A percentile compares a stretch with the other conserved stretches of the same genome.
Conservation (phyloP, 2,888 invertebrate genomes). For the Mimas tiliae region DNA sequence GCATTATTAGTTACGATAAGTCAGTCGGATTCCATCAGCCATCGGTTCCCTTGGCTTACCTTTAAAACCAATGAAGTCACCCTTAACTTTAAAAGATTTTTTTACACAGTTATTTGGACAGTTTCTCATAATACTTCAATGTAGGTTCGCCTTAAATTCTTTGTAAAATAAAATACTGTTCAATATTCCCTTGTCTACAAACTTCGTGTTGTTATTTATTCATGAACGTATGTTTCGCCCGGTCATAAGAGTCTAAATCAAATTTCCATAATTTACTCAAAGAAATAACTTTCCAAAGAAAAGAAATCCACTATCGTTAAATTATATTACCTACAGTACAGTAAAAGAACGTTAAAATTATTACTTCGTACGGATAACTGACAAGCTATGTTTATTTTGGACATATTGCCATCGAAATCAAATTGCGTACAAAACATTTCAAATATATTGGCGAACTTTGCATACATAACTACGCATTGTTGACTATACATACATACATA, state of each 20-base stretch:
- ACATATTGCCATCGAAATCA: neutral
- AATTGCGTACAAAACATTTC: no score
- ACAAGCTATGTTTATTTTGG: neutral
- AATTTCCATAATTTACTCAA: conserved; percentile 15
- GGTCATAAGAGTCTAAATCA: conserved; percentile 13
- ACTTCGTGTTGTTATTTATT: conserved; percentile 13
- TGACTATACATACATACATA: no score
- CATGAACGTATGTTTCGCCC: conserved; percentile 9
- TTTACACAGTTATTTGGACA: no score
- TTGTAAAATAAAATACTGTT: neutral
- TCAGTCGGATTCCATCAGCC: no score
- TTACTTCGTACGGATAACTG: neutral
- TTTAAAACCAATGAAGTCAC: no score
- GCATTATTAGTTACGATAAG: no score
- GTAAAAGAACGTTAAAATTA: neutral
- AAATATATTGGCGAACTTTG: no score
- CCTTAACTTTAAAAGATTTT: no score
- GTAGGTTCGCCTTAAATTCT: no score
- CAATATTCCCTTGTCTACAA: conserved; percentile 10
- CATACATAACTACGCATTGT: no score
- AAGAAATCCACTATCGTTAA: neutral
- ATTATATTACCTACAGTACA: conserved; percentile 1
- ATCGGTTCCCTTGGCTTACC: no score
- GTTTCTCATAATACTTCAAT: no score
- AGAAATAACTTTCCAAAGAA: conserved; percentile 1